Percentiles rank a stretch among this genome's conserved stretches.
phyloP scores from a whole-genome alignment of 2,113 vertebrate species.

The Petrocephalus microphthalmus region DNA sequence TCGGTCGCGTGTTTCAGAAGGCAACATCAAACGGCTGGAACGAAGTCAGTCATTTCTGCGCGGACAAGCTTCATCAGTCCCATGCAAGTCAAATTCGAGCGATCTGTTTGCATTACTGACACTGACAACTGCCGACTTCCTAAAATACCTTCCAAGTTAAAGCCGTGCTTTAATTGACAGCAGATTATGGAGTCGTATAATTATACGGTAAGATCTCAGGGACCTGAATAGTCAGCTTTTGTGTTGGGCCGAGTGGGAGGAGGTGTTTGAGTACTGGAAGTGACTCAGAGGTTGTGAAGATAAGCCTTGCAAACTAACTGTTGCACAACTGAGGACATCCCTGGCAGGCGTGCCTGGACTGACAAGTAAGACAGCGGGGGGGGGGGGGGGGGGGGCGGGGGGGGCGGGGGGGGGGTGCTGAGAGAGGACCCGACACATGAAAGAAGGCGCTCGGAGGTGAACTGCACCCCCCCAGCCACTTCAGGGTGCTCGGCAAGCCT shows the following conservation, averaged over 20 bases:
- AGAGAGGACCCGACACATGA: background rate
- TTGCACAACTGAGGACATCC: background rate
- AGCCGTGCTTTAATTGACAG: conserved; percentile 28
- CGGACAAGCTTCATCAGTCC: conserved; percentile 25
- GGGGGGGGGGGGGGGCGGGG: background rate
- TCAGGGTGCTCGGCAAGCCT: conserved; percentile 41
- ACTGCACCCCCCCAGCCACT: background rate
- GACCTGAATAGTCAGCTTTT: conserved; percentile 4
- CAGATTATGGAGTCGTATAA: conserved; percentile 27
- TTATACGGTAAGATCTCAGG: conserved; percentile 15
- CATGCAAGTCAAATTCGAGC: conserved; percentile 32
- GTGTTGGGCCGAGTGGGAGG: background rate
- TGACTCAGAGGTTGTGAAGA: conserved; percentile 7
- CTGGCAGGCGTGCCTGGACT: background rate
- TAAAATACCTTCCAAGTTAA: conserved; percentile 28
- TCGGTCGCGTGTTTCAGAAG: background rate
- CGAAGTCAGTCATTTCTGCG: conserved; percentile 21
- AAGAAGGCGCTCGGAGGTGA: background rate
- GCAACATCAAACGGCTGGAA: conserved; percentile 18
- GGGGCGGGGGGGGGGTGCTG: background rate
- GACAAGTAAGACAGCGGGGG: background rate
- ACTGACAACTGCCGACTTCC: conserved; percentile 36
- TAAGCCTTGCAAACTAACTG: background rate
- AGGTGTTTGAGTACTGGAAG: background rate
- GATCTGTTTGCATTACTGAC: conserved; percentile 45